Base-by-base conservation (phyloP, 92 coral and sea anemone species). In the Heteractis magnifica region DNA sequence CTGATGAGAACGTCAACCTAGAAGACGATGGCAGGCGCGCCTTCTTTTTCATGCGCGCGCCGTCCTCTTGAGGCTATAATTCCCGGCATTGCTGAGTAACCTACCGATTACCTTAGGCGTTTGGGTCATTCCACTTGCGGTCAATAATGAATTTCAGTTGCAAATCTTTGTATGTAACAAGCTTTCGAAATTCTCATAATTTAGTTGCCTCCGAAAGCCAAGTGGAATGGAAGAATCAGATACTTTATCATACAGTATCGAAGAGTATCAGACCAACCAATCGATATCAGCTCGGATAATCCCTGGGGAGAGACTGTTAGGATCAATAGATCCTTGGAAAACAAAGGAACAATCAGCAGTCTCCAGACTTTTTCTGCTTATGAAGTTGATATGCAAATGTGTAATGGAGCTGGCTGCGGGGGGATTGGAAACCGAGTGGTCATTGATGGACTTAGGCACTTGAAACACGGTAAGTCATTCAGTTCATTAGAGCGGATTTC, bases 301-400 rank as follows among this genome's bases (percentile, higher is more conserved):
- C 56, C 83, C 20, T 84, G 87, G 87, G 82, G 82, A 50, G 8
- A 84, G 82, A 50, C 13, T 18, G 4, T 65, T 21, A 20, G 10
- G 21, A 78, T 77, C 75, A 9, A 84, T 71, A 71, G 49, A 7
- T 72, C 87, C 20, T 76, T 52, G 77, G 52, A 18, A 49, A 15
- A 26, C 70, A 21, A 77, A 51, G 87, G 76, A n/a, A 70, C 72
- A 23, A 23, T 84, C 58, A 44, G 23, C 51, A 51, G 20, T 12
- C 65, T 84, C 53, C 77, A 6, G 11, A 62, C 53, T 14, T 59
- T 62, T 8, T 51, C 79, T 41, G 75, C 70, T 19, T 84, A 84
- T 71, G 82, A 84, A 26, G 82, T 84, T 10, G 82, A 84, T 51
- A 84, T 84, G 87, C 75, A 84, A 48, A 84, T 84, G 87, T 84